Evolutionary conservation across 2,888 invertebrate genomes (phyloP).

Genomic region (Melangyna quadrimaculata): DNA sequence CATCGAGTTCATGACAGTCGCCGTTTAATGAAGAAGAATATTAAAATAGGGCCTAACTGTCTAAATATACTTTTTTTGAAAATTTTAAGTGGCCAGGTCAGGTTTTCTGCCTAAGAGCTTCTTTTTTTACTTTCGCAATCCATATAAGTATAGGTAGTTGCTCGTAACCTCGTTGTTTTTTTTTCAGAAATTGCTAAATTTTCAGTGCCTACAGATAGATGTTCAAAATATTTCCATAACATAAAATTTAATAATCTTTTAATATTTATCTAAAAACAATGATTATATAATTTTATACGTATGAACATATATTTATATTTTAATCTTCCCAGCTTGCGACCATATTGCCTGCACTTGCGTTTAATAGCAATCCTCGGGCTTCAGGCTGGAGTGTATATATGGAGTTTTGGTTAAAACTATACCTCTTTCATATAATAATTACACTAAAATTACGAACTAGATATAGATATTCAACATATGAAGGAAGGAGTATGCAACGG

Average conservation of each 20-base stretch:
- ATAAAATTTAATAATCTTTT: neutral
- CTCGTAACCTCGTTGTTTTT: no score
- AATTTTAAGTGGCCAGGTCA: no score
- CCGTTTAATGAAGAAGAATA: no score
- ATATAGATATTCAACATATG: neutral
- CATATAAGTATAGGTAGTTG: no score
- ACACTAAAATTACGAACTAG: neutral
- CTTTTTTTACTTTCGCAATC: no score
- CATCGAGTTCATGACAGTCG: no score
- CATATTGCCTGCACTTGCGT: constrained; percentile 4
- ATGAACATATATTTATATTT: neutral
- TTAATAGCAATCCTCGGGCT: neutral
- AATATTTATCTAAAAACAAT: neutral
- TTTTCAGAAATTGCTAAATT: neutral
- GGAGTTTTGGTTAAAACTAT: neutral
- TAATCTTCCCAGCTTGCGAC: neutral
- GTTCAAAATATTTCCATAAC: neutral
- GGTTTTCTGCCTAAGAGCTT: neutral
- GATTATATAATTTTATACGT: neutral
- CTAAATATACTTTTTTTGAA: no score
- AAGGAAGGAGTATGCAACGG: neutral
- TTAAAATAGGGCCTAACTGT: no score
- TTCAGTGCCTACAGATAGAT: neutral
- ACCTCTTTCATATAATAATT: constrained; percentile 2
- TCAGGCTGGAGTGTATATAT: neutral